phyloP scores from a whole-genome alignment of 2,113 vertebrate species.

The Chroicocephalus ridibundus region DNA sequence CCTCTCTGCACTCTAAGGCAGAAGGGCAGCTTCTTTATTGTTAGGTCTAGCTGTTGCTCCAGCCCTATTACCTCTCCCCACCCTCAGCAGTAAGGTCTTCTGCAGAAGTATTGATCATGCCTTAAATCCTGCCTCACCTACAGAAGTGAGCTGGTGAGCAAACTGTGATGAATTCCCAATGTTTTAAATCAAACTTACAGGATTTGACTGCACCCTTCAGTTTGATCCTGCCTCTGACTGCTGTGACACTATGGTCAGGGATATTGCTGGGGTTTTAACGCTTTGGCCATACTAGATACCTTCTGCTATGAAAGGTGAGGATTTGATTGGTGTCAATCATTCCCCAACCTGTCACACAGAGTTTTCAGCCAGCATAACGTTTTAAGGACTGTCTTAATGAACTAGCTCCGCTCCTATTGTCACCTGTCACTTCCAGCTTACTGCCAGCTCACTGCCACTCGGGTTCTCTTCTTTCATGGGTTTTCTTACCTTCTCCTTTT shows the following conservation, averaged over 20 bases:
- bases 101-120: constrained; percentile 25
- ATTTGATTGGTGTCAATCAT: constrained; percentile 74
- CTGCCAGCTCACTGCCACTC: background rate
- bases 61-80: background rate
- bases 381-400: constrained; percentile 70
- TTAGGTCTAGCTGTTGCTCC: background rate
- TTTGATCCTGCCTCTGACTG: constrained; percentile 37
- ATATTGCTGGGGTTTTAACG: constrained; percentile 64
- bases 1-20: background rate
- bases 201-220: constrained; percentile 44
- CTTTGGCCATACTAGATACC: constrained; percentile 11
- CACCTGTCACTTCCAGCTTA: constrained; percentile 7
- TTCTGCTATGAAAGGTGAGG: constrained; percentile 31
- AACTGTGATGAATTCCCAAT: constrained; percentile 48
- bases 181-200: constrained; percentile 66
- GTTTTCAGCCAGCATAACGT: constrained; percentile 50
- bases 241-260: constrained; percentile 51
- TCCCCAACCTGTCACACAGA: constrained; percentile 54
- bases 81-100: background rate
- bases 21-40: background rate
- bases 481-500: background rate
- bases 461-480: background rate
- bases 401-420: constrained; percentile 32
- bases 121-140: constrained; percentile 31
- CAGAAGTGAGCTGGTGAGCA: background rate